Base-by-base conservation (phyloP, 2,797 vertebrate species). In the Sylvia borin region DNA sequence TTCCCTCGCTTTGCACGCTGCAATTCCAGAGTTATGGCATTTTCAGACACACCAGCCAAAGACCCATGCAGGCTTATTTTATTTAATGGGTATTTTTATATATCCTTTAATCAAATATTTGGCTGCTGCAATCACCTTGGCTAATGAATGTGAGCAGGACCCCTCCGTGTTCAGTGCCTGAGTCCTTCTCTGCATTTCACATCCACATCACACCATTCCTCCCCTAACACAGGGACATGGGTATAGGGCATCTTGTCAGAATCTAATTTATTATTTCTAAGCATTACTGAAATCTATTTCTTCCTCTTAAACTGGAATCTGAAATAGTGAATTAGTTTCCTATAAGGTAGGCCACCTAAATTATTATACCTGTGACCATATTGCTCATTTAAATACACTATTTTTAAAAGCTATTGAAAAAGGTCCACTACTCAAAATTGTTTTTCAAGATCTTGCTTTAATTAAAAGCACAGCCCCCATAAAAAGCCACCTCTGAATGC, bases 101-200 rank as follows among this genome's bases (percentile, higher is more conserved):
- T 85, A 92, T 70, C 38, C 47, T 94, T 97, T 95, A 96, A 93
- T 97, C 86, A 97, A 92, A 90, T 90, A 82, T 91, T 88, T 92
- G 70, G 82, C 88, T 81, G 65, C 60, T 89, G 77, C 70, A 65
- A 85, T 72, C 78, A 78, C 45, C 85, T 89, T 96, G 94, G 96
- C 97, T 94, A 96, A 97, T 86, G 86, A 94, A 83, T 48, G 85
- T 73, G 86, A 95, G 88, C 32, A 22, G 78, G 67, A 89, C 82
- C 89, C 14, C 31, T 85, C 70, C 45, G 74, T 73, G 73, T 86
- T 86, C 91, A 74, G 38, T 38, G 62, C 38, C 5, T n/a, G 68
- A 25, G 72, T 90, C 81, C 67, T 74, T 84, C 50, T 93, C 75
- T 64, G 65, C 25, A 25, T 90, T 95, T 73, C 91, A 92, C 94